Evolutionary conservation across 2,797 vertebrate genomes (phyloP).

Genomic region (Smutsia gigantea): DNA sequence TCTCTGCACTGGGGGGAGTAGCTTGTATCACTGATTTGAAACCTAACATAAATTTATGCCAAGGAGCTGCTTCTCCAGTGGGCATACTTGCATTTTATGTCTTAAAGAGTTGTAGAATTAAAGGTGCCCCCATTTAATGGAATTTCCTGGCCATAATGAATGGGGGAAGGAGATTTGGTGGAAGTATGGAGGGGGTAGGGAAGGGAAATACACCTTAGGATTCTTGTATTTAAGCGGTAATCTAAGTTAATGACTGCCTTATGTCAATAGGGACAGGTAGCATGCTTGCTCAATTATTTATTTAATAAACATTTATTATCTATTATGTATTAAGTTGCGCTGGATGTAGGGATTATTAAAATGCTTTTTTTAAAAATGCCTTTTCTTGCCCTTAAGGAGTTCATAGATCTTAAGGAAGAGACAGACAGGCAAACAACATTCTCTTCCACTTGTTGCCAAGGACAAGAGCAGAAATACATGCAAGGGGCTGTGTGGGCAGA

Average conservation of each 20-base stretch:
- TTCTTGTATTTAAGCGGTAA: not conserved
- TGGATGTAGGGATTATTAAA: not conserved
- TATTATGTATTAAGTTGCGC: not conserved
- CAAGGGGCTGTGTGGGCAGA: not conserved
- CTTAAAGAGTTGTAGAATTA: not conserved
- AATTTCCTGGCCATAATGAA: not conserved
- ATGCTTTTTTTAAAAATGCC: not conserved
- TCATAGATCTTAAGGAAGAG: not conserved
- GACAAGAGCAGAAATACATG: not conserved
- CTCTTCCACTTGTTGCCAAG: not conserved
- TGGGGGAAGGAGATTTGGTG: not conserved
- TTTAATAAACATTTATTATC: not conserved
- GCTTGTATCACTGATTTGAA: not conserved
- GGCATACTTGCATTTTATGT: constrained; percentile 1
- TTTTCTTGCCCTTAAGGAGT: not conserved
- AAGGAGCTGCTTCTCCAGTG: not conserved
- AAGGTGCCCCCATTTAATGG: not conserved
- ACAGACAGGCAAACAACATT: not conserved
- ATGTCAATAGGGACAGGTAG: not conserved
- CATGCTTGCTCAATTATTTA: not conserved
- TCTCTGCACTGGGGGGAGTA: not conserved
- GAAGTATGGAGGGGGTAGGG: not conserved
- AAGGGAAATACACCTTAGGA: not conserved
- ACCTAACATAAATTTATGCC: not conserved
- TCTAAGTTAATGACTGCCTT: not conserved